Evolutionary conservation across 1,140 invertebrate species (phyloP).

Genomic region (Brachionus koreanus): DNA sequence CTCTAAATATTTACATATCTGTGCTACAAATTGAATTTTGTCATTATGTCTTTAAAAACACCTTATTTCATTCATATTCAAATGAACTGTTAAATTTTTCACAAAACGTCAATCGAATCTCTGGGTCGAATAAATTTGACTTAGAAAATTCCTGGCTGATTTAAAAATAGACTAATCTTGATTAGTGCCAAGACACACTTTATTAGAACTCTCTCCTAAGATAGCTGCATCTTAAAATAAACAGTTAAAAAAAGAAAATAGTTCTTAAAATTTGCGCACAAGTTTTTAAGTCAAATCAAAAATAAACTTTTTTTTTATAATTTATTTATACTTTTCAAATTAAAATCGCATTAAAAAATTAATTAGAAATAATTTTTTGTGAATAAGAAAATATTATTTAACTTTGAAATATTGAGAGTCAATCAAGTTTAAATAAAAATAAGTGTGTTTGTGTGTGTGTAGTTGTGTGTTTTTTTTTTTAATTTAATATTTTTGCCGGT

Average conservation of each 20-base stretch:
- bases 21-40: slow-evolving; percentile 22
- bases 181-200: neutral
- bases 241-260: neutral
- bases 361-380: neutral
- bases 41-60: neutral
- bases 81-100: neutral
- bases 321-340: neutral
- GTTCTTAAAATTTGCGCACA: neutral
- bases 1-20: neutral
- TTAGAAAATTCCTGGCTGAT: neutral
- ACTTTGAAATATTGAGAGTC: neutral
- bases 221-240: neutral
- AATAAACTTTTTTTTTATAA: neutral
- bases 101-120: neutral
- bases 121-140: neutral
- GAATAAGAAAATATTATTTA: neutral
- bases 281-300: neutral
- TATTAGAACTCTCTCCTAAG: neutral
- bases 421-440: neutral
- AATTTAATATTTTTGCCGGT: neutral
- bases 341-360: neutral
- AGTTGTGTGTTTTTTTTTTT: neutral
- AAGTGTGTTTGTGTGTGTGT: too few relatives aligned
- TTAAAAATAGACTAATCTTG: neutral
- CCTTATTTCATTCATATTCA: slow-evolving; percentile 7